Evolutionary conservation across 2,797 vertebrate species (phyloP), one percentile per base, ranked within the genome.

Genomic region (Sebastes oblongus): DNA sequence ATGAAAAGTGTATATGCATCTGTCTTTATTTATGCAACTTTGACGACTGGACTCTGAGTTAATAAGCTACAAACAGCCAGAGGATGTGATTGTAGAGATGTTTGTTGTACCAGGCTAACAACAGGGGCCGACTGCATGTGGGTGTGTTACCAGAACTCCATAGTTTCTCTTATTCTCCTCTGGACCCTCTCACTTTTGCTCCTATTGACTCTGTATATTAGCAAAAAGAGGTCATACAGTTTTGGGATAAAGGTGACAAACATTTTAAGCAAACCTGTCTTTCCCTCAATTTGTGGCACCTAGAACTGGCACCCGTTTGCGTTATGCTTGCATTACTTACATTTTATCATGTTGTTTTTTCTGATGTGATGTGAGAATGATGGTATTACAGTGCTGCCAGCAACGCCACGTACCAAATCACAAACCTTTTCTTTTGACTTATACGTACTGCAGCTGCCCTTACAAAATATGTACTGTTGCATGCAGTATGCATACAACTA

Each of bases 31-130:
- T 6, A 73, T 70, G 54, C 46, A 50, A 65, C 67, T 81, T 42
- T 56, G 52, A 80, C 16, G 42, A 72, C 29, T 69, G 62, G 66
- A 78, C 54, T 81, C 55, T 70, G 75, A 70, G 34, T 56, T 88
- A 78, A 86, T 83, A 77, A 71, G 58, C 18, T 66, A 46, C 67
- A 88, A 74, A 87, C 60, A 65, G 72, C 66, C 32, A n/a, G 55
- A 4, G 14, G 67, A 81, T 29, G 69, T 24, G 78, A 70, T 60
- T 32, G 68, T 9, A 30, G 30, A 80, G 30, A 27, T n/a, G 29
- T 79, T 32, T 32, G 42, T 69, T 70, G 65, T 54, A 61, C 59
- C 36, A 69, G 36, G 20, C 25, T 16, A 62, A 72, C 32, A 67
- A 74, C 58, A 74, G 22, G 39, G 66, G 27, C 54, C 4, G 3